phyloP scores from a whole-genome alignment of 2,888 invertebrate genomes.

The Macrosiphum euphorbiae region DNA sequence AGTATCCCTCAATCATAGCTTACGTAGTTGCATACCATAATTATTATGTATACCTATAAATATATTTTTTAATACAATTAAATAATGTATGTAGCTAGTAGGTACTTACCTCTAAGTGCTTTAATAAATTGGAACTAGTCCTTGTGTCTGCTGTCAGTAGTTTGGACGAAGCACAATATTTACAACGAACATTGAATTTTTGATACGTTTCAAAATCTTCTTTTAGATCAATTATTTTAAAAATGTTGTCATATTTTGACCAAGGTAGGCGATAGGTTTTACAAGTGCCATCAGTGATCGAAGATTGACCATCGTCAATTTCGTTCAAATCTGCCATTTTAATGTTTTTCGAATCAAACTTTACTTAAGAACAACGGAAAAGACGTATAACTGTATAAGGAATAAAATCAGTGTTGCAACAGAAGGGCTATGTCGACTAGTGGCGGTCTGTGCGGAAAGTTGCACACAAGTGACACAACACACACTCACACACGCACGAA shows the following conservation, averaged over 20 bases:
- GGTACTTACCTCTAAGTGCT: neutral
- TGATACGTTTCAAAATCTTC: neutral
- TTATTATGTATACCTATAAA: neutral
- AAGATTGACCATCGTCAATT: neutral
- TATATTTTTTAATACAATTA: neutral
- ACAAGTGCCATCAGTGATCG: neutral
- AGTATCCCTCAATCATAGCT: neutral
- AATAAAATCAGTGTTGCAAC: too few relatives aligned
- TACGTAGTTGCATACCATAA: neutral
- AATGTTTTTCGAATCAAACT: too few relatives aligned
- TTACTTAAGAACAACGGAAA: too few relatives aligned
- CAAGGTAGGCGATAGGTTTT: neutral
- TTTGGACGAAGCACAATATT: neutral
- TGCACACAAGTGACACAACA: too few relatives aligned
- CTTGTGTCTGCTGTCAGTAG: neutral
- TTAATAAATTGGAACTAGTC: constrained; percentile 14
- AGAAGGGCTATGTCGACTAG: too few relatives aligned
- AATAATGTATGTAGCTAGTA: neutral
- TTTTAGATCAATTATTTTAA: neutral
- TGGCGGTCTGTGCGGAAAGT: too few relatives aligned
- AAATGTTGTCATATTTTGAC: neutral
- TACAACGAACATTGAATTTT: neutral
- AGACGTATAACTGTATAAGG: too few relatives aligned
- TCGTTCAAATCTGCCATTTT: neutral
- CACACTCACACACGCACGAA: too few relatives aligned